Evolutionary conservation across 2,888 invertebrate species (phyloP).

Genomic region (Andricus quercusramuli): DNA sequence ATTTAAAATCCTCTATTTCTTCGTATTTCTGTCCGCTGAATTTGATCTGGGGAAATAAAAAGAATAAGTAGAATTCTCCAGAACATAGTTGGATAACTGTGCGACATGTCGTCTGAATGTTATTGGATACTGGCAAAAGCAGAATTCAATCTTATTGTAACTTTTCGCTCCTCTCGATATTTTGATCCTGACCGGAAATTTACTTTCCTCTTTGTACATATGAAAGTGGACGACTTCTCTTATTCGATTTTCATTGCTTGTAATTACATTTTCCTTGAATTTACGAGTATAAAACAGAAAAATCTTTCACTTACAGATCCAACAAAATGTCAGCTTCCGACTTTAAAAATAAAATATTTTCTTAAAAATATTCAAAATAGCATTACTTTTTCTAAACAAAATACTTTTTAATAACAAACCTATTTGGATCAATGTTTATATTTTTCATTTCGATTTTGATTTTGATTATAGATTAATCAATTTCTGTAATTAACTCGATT

Average conservation of each 20-base stretch:
- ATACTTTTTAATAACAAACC: no score
- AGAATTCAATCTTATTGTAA: not conserved
- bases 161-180: not conserved
- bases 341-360: not conserved
- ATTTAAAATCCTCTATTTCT: not conserved
- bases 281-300: not conserved
- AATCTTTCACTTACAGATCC: not conserved
- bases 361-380: not conserved
- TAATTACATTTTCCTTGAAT: not conserved
- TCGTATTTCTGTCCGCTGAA: not conserved
- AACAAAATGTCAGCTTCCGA: not conserved
- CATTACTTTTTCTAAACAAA: no score
- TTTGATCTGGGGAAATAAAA: not conserved
- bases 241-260: not conserved
- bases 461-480: not conserved
- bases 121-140: conserved; percentile 19
- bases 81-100: conserved; percentile 9
- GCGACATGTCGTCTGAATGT: conserved; percentile 16
- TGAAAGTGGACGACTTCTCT: not conserved
- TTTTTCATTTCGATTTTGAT: not conserved
- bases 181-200: not conserved
- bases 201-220: not conserved
- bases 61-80: not conserved
- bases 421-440: not conserved
- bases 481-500: conserved; percentile 1